phyloP scores from a whole-genome alignment of 92 coral and sea anemone genomes.

The Porites lobata region DNA sequence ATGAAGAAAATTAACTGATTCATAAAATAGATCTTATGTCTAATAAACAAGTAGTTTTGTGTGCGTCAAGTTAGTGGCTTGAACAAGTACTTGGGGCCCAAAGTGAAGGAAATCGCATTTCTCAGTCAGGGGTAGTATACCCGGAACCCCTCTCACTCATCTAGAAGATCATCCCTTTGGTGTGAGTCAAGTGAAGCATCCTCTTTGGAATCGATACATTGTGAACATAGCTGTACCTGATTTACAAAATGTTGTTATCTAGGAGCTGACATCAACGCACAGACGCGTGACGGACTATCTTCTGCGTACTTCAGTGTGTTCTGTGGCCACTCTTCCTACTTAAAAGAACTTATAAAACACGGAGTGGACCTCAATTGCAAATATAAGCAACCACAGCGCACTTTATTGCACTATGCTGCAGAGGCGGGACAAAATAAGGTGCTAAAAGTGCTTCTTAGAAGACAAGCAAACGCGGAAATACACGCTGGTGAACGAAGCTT shows the following conservation, averaged over 20 bases:
- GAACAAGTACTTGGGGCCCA: too few relatives aligned
- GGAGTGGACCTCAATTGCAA: constrained; percentile 75
- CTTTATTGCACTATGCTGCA: constrained; percentile 76
- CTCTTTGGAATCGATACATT: too few relatives aligned
- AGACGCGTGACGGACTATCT: constrained; percentile 72
- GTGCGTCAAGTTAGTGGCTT: too few relatives aligned
- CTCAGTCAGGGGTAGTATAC: too few relatives aligned
- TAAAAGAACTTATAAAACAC: constrained; percentile 72
- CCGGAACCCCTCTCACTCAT: too few relatives aligned
- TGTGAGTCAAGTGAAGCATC: too few relatives aligned
- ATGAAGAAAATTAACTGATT: too few relatives aligned
- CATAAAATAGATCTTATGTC: too few relatives aligned
- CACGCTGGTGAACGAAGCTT: constrained; percentile 64
- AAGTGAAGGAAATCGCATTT: too few relatives aligned
- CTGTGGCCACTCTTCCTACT: constrained; percentile 71
- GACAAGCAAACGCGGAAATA: constrained; percentile 71
- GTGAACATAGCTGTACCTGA: not conserved
- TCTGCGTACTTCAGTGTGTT: constrained; percentile 71
- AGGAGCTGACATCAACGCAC: constrained; percentile 85
- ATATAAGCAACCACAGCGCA: constrained; percentile 66
- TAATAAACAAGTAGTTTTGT: too few relatives aligned
- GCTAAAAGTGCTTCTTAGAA: constrained; percentile 63
- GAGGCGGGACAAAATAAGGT: constrained; percentile 62
- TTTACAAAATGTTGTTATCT: not conserved
- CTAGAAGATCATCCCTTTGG: too few relatives aligned